A percentile compares a stretch with the other conserved stretches of the same genome.
phyloP scores from a whole-genome alignment of 2,797 vertebrate genomes.

The Sitta carolinensis region DNA sequence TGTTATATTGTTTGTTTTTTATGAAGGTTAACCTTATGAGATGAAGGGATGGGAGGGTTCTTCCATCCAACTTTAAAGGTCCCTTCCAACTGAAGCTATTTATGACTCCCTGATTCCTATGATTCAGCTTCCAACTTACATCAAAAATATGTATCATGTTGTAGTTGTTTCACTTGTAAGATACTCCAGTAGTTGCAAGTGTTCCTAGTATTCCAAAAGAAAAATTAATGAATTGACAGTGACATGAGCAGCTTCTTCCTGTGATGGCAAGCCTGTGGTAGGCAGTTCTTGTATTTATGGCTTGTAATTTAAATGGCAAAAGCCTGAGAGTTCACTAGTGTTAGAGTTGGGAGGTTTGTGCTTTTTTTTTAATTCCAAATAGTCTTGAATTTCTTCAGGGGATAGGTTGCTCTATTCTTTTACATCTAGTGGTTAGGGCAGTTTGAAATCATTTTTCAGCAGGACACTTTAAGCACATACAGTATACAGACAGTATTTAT shows the following conservation, averaged over 20 bases:
- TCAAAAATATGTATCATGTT: not conserved
- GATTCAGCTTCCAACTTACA: not conserved
- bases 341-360: not conserved
- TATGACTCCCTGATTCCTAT: not conserved
- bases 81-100: not conserved
- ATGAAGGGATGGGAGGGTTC: not conserved
- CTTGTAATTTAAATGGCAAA: not conserved
- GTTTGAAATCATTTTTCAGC: not conserved
- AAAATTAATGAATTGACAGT: not conserved
- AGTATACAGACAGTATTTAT: not conserved
- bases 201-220: not conserved
- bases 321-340: not conserved
- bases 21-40: not conserved
- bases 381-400: not conserved
- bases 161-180: not conserved
- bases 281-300: not conserved
- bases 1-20: not conserved
- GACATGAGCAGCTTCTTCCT: not conserved
- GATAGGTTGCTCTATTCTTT: not conserved
- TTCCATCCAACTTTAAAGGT: not conserved
- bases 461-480: not conserved
- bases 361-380: not conserved
- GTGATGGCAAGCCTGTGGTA: not conserved
- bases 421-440: not conserved
- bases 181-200: not conserved